phyloP scores from a whole-genome alignment of 2,113 vertebrate genomes.

The Corythoichthys haematopterus region DNA sequence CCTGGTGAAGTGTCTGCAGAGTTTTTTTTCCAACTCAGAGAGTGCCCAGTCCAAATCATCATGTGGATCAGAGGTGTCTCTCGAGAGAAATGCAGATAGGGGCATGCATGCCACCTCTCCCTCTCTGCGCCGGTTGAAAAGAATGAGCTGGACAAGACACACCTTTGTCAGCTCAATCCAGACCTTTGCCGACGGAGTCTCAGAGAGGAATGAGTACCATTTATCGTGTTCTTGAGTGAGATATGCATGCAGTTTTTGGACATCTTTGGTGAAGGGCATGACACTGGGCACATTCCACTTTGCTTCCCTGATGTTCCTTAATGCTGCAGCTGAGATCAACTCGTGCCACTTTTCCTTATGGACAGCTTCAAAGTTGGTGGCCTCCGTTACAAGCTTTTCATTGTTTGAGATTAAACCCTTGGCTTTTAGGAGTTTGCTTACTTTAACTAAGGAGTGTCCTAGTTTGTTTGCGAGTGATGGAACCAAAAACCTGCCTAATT shows the following conservation, averaged over 20 bases:
- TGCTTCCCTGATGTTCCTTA: slow-evolving; percentile 33
- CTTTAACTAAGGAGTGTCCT: slow-evolving; percentile 36
- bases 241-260: slow-evolving; percentile 22
- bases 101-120: no score
- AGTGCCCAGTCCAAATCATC: no score
- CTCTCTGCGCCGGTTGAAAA: no score
- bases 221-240: slow-evolving; percentile 21
- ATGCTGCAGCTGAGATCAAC: slow-evolving; percentile 25
- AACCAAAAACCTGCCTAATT: no score
- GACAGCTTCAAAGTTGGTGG: slow-evolving; percentile 27
- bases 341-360: slow-evolving; percentile 38
- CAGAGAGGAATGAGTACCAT: slow-evolving; percentile 9
- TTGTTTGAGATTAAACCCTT: slow-evolving; percentile 32
- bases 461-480: slow-evolving; percentile 46
- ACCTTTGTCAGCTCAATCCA: no score
- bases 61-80: no score
- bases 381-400: slow-evolving; percentile 24
- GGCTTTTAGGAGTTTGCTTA: slow-evolving; percentile 37
- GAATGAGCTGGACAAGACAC: no score
- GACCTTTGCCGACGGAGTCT: no score
- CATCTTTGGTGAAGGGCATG: slow-evolving; percentile 31
- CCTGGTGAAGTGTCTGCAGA: no score
- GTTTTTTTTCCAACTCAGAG: no score
- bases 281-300: slow-evolving; percentile 26
- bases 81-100: no score